Evolutionary conservation across 1,140 invertebrate species (phyloP), one percentile per base, ranked within the genome.

Genomic region (Drosophila triauraria): DNA sequence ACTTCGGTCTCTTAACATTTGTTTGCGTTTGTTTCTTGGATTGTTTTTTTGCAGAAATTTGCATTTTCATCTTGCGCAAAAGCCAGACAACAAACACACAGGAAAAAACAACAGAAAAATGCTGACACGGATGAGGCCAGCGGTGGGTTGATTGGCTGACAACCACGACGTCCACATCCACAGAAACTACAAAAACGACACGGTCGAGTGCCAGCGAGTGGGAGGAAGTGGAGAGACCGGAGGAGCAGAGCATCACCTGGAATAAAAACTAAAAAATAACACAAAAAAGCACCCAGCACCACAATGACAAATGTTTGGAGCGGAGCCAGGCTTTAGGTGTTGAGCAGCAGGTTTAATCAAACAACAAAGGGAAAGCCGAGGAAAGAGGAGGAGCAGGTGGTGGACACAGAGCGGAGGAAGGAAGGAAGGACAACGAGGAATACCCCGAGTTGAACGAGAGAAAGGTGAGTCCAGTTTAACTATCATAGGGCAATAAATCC

Each of bases 51-150:
- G 70, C 85, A 91, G 86, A 85, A 82, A 91, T 85, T 90, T 85
- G 85, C 85, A 90, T 90, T 85, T 91, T 75, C 82, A 88, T 90
- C 84, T 83, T 83, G 71, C 67, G 70, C 62, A 85, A 84, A 79
- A 75, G 59, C 27, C 51, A 65, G 43, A 20, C 38, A 69, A 23
- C 42, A 82, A 54, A 59, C 20, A 75, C 42, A 68, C 17, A 67
- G 32, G 35, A 25, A 56, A 40, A 25, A 38, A 25, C 53, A 56
- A 40, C 13, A 40, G 53, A 75, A 78, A 83, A 80, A 91, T 86
- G 86, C 78, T 88, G 75, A 78, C 75, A 60, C 75, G 38, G 75
- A 78, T 78, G 75, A 78, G 69, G 46, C 63, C 61, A 63, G 64
- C 83, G 58, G 60, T 86, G 62, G 79, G 67, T 82, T 87, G 75